Percentiles rank a stretch among this genome's conserved stretches.
These are phyloP conservation scores for Drosophila histrio DNA, from an alignment of 2,888 invertebrate genomes.

Conservation along the genomic window DNA sequence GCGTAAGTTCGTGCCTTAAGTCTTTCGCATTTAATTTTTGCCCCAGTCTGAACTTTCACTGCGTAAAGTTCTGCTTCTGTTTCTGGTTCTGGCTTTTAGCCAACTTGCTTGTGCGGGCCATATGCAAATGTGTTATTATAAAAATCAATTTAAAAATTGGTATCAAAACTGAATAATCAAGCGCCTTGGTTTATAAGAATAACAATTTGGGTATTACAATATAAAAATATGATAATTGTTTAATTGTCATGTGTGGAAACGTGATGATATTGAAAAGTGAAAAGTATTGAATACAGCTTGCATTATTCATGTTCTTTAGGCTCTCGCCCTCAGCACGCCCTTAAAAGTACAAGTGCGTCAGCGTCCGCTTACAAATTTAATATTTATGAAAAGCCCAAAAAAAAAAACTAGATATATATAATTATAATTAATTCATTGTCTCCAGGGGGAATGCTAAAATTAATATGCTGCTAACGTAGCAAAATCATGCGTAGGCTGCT, in stretches of 20 bases:
- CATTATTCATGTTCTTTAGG: conserved; percentile 60
- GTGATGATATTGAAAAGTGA: conserved; percentile 61
- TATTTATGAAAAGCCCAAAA: conserved; percentile 57
- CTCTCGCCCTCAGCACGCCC: conserved; percentile 35
- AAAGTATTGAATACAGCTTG: conserved; percentile 35
- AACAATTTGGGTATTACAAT: background rate
- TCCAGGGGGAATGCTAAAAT: conserved; percentile 22
- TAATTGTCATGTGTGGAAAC: conserved; percentile 6
- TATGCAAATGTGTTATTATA: conserved; percentile 56
- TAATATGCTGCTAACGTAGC: conserved; percentile 57
- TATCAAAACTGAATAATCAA: conserved; percentile 4
- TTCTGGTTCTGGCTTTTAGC: conserved; percentile 37
- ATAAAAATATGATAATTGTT: background rate
- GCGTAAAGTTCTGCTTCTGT: conserved; percentile 20
- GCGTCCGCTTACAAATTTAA: conserved; percentile 1
- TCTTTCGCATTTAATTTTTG: conserved; percentile 57
- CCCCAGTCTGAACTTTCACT: conserved; percentile 68
- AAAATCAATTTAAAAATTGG: conserved; percentile 24
- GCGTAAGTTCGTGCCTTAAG: conserved; percentile 53
- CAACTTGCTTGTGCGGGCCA: conserved; percentile 17
- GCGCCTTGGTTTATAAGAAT: background rate
- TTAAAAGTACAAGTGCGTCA: conserved; percentile 57
- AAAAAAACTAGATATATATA: conserved; percentile 35
- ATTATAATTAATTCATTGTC: conserved; percentile 46
- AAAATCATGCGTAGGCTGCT: conserved; percentile 44